Evolutionary conservation across 2,888 invertebrate genomes (phyloP), one percentile per base, ranked within the genome.

Genomic region (Euproctis similis): DNA sequence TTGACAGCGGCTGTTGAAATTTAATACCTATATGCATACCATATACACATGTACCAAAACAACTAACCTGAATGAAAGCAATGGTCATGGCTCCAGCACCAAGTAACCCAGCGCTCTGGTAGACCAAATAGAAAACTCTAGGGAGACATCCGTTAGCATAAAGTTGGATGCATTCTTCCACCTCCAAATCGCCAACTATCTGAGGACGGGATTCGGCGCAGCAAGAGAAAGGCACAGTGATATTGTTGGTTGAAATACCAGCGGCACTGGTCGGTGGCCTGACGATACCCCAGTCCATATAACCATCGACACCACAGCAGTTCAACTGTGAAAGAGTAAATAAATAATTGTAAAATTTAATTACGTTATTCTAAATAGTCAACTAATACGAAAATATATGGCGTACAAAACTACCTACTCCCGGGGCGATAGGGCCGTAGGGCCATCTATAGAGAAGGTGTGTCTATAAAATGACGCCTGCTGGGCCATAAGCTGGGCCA

Each of bases 51-150:
- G 2, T 23, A 12, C 7, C 8, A 13, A 14, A 17, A 9, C 24
- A 34, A 53, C 50, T 36, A 60, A 92, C 92, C 87, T 93, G 93
- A 39, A 93, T 91, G 51, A 93, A 88, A 4, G 92, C 91, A 34
- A 93, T 91, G n/a, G 92, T 91, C 51, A 92, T 82, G 3, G 92
- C 92, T 3, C 92, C 93, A 26, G 91, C 91, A 2, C 90, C 92
- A 36, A 92, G 71, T 28, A 92, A 74, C 30, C 92, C 86, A 13
- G 91, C 88, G 58, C 92, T 91, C 60, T 90, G 90, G 44, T 88
- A 86, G n/a, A 92, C 78, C 36, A 92, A 68, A 46, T 85, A 85
- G 26, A 85, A 74, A 45, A 92, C 82, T 26, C 87, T 78, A 5
- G 76, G 75, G 24, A 89, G 80, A 48, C 92, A 92, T 2, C 92